These are phyloP conservation scores for Nycticebus coucang DNA, from an alignment of 2,113 vertebrate species.

Conservation along the genomic window DNA sequence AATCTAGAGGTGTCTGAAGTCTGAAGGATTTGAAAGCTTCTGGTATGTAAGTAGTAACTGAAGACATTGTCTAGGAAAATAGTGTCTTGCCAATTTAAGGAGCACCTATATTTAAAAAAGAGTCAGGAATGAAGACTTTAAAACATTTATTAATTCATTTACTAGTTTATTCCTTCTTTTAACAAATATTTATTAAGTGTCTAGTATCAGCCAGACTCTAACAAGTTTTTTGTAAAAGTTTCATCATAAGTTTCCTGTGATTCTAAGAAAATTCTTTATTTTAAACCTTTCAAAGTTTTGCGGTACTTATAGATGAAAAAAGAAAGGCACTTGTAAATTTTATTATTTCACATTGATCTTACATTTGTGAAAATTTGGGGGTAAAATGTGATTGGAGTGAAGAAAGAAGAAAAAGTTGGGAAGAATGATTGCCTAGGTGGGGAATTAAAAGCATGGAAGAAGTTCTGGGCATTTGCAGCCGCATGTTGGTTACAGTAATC, in stretches of 20 bases:
- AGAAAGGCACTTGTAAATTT: not conserved
- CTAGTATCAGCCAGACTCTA: not conserved
- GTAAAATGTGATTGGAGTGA: not conserved
- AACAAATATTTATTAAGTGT: not conserved
- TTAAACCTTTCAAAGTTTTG: not conserved
- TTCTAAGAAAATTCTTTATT: not conserved
- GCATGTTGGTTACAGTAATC: not conserved
- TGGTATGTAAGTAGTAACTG: not conserved
- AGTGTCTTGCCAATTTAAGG: not conserved
- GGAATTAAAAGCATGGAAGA: no score
- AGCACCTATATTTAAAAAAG: not conserved
- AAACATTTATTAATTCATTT: not conserved
- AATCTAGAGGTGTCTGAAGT: not conserved
- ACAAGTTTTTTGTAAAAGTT: not conserved
- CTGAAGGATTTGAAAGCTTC: not conserved
- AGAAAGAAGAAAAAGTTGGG: not conserved
- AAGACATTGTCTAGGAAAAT: not conserved
- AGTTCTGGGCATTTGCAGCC: not conserved
- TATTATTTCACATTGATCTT: not conserved
- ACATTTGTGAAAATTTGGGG: not conserved
- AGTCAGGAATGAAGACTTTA: not conserved
- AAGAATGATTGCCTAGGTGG: not conserved
- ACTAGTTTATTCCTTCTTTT: not conserved
- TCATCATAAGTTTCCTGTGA: not conserved
- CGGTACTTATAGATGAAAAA: not conserved